Conservation (phyloP, 2,113 vertebrate species). For the Myotis davidii region DNA sequence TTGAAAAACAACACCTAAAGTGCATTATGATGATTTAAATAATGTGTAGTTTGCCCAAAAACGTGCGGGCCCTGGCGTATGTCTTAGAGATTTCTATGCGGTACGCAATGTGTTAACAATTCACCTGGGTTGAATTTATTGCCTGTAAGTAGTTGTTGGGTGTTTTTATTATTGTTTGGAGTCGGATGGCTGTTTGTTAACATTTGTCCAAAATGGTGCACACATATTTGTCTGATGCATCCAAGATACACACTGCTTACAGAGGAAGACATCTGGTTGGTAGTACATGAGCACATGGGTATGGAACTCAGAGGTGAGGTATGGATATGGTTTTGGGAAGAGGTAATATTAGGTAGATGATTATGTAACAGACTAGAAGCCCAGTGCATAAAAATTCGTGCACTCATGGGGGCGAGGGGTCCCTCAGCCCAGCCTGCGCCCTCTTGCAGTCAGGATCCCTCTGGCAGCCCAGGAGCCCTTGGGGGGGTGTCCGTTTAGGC, state of each 20-base stretch:
- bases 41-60: too few relatives aligned
- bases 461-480: too few relatives aligned
- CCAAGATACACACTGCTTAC: background rate
- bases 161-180: background rate
- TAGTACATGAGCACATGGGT: background rate
- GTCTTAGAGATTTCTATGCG: too few relatives aligned
- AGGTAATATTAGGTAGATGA: background rate
- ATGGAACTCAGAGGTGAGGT: background rate
- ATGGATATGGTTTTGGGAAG: background rate
- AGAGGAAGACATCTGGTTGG: background rate
- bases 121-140: background rate
- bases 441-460: too few relatives aligned
- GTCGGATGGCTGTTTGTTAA: background rate
- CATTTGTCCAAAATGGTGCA: background rate
- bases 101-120: background rate
- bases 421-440: too few relatives aligned
- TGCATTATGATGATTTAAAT: too few relatives aligned
- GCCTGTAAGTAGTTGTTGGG: too few relatives aligned
- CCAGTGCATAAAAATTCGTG: too few relatives aligned
- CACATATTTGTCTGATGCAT: background rate
- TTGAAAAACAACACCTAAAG: too few relatives aligned
- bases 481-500: too few relatives aligned
- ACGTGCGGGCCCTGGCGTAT: too few relatives aligned
- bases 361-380: background rate
- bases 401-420: too few relatives aligned